Evolutionary conservation across 2,113 vertebrate species (phyloP).

Genomic region (Pachyramphus minor): DNA sequence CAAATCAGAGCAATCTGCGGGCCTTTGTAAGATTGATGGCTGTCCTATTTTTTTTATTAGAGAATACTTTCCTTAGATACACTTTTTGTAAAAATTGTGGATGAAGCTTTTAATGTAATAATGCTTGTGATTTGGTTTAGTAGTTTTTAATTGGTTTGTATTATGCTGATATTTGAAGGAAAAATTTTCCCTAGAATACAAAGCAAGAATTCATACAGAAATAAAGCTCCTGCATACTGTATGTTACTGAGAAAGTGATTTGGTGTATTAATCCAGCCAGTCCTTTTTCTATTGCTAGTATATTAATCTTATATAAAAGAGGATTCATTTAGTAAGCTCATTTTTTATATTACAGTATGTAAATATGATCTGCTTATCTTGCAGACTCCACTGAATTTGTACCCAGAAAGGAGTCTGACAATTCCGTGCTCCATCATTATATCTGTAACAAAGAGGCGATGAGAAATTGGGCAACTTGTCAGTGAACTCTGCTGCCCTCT

Average conservation of each 20-base stretch:
- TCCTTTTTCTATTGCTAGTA: neutral
- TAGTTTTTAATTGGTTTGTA: neutral
- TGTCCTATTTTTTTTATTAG: neutral
- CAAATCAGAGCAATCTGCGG: neutral
- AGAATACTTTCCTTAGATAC: neutral
- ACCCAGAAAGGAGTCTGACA: neutral
- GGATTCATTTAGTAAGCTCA: neutral
- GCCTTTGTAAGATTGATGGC: neutral
- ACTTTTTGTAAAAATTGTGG: neutral
- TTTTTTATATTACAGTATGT: neutral
- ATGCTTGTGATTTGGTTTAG: neutral
- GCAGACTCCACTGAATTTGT: neutral
- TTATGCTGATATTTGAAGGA: neutral
- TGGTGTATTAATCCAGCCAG: neutral
- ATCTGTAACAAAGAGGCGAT: neutral
- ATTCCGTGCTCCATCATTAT: neutral
- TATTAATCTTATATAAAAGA: neutral
- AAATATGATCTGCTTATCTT: neutral
- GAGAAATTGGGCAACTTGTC: neutral
- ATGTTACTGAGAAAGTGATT: neutral
- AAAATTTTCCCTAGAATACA: neutral
- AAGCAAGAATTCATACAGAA: neutral
- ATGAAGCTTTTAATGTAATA: neutral
- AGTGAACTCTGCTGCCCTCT: constrained; percentile 41
- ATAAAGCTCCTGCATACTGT: neutral